Percentiles rank a stretch among this genome's conserved stretches.
phyloP scores from a whole-genome alignment of 2,113 vertebrate genomes.

The Empidonax alnorum region DNA sequence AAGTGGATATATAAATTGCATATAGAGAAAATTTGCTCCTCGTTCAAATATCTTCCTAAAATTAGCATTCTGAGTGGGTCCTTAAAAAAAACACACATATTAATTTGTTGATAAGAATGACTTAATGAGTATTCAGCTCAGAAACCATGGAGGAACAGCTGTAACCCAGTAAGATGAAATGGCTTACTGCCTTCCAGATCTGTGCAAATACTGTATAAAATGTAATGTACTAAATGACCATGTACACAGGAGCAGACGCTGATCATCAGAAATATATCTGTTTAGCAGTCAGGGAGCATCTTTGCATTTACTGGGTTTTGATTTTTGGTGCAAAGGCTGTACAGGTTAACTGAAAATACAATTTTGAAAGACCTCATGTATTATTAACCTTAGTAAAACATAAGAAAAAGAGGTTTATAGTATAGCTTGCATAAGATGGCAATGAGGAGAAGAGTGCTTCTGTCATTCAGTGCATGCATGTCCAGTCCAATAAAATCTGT shows the following conservation, averaged over 20 bases:
- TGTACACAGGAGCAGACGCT: not conserved
- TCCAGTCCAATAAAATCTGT: not conserved
- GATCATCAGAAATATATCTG: not conserved
- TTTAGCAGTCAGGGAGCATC: not conserved
- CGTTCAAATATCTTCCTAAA: conserved; percentile 40
- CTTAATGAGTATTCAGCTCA: conserved; percentile 35
- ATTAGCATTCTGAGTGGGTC: conserved; percentile 43
- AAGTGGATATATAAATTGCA: conserved; percentile 41
- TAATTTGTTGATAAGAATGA: conserved; percentile 25
- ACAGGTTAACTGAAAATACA: not conserved
- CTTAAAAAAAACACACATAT: conserved; percentile 22
- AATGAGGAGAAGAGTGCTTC: not conserved
- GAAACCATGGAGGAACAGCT: conserved; percentile 37
- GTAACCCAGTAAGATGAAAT: not conserved
- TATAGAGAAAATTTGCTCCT: conserved; percentile 18
- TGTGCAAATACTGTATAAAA: not conserved
- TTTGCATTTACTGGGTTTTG: not conserved
- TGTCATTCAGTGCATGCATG: not conserved
- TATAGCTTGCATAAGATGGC: not conserved
- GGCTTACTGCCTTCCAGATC: not conserved
- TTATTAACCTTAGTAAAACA: not conserved
- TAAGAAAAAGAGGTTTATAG: not conserved
- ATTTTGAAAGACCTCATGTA: not conserved
- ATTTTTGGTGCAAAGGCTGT: not conserved
- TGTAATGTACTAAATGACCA: not conserved